phyloP scores from a whole-genome alignment of 1,140 invertebrate genomes.

The Camponotus pennsylvanicus region DNA sequence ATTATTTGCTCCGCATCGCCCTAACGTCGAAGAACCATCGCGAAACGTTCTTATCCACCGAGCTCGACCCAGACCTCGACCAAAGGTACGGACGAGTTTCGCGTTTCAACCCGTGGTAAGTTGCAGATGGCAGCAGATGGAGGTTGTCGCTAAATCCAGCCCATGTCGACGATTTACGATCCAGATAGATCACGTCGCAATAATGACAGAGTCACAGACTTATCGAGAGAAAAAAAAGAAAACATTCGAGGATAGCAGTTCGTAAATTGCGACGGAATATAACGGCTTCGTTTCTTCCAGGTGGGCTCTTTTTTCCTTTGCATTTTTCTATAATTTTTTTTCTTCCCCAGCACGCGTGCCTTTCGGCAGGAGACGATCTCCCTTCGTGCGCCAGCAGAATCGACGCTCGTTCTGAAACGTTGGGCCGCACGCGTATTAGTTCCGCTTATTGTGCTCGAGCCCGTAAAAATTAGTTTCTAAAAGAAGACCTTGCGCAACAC shows the following conservation, averaged over 20 bases:
- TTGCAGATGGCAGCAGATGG: conserved; percentile 82
- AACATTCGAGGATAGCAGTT: neutral
- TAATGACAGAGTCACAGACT: neutral
- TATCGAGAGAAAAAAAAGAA: neutral
- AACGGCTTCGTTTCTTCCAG: neutral
- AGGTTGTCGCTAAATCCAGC: conserved; percentile 41
- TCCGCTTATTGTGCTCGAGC: conserved; percentile 13
- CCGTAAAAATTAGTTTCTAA: conserved; percentile 35
- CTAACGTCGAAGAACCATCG: neutral
- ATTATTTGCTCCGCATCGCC: conserved; percentile 17
- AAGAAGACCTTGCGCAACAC: conserved; percentile 24
- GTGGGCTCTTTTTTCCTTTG: neutral
- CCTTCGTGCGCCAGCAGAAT: neutral
- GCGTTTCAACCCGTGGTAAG: conserved; percentile 14
- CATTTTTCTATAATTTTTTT: neutral
- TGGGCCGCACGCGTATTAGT: conserved; percentile 1
- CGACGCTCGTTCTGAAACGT: neutral
- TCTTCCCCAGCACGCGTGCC: too few species aligned
- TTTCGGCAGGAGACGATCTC: neutral
- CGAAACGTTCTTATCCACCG: conserved; percentile 72
- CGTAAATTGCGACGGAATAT: neutral
- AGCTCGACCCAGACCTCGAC: conserved; percentile 47
- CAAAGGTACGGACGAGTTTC: conserved; percentile 56
- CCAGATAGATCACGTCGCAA: neutral
- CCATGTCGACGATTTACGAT: neutral